These are phyloP conservation scores for Passer domesticus DNA, from an alignment of 2,113 vertebrate genomes.

Conservation along the genomic window DNA sequence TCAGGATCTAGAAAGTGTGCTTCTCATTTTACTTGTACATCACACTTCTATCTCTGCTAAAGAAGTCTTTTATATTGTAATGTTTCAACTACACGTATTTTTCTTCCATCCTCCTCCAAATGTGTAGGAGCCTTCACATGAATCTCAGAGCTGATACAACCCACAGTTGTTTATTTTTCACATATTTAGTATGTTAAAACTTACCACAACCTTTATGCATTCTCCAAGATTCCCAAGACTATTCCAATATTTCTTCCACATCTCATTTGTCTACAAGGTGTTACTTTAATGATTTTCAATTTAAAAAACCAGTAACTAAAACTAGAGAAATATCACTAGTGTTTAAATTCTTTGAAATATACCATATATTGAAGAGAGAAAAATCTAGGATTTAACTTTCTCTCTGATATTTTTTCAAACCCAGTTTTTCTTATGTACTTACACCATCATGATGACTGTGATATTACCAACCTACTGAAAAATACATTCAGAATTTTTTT, in stretches of 20 bases:
- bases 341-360: neutral
- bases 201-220: neutral
- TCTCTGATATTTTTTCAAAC: neutral
- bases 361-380: neutral
- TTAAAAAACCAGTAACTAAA: neutral
- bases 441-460: neutral
- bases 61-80: neutral
- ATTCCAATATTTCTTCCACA: neutral
- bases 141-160: neutral
- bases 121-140: neutral
- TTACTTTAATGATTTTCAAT: neutral
- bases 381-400: neutral
- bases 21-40: neutral
- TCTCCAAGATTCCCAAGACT: neutral
- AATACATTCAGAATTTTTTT: neutral
- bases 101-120: neutral
- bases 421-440: neutral
- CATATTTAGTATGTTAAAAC: neutral
- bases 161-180: neutral
- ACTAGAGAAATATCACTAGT: rapidly evolving
- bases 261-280: neutral
- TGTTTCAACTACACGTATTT: neutral
- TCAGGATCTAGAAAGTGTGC: neutral
- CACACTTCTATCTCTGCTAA: neutral
- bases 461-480: neutral